phyloP scores from a whole-genome alignment of 2,888 invertebrate species.

The Parnassius glacialis region DNA sequence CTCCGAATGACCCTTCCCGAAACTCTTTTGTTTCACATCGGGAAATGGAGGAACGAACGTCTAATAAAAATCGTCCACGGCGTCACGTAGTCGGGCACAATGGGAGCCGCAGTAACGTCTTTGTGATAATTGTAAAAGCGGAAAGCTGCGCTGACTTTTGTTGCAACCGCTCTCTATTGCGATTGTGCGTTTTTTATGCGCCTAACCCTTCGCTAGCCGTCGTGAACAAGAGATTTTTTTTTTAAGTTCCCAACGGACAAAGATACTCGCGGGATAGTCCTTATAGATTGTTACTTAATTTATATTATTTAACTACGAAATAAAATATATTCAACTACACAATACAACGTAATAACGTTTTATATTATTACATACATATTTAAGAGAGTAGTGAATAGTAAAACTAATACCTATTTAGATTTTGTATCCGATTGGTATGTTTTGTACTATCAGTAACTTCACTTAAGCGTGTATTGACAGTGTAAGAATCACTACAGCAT shows the following conservation, averaged over 20 bases:
- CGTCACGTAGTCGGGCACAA: conserved; percentile 24
- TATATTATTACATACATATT: neutral
- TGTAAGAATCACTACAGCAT: too few relatives aligned
- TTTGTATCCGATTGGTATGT: too few relatives aligned
- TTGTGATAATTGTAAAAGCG: conserved; percentile 24
- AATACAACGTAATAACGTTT: neutral
- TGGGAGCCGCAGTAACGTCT: conserved; percentile 22
- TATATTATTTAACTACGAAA: conserved; percentile 6
- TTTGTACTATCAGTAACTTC: too few relatives aligned
- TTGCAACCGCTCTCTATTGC: conserved; percentile 12
- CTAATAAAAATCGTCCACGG: conserved; percentile 23
- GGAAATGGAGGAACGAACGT: conserved; percentile 21
- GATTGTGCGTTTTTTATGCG: conserved; percentile 18
- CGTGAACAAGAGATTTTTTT: conserved; percentile 14
- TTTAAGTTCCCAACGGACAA: conserved; percentile 11
- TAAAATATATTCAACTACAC: neutral
- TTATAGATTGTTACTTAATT: conserved; percentile 12
- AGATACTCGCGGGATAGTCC: conserved; percentile 23
- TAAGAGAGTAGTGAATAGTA: neutral
- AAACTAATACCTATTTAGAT: too few relatives aligned
- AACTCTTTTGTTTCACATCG: conserved; percentile 25
- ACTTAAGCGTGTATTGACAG: too few relatives aligned
- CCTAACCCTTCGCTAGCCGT: conserved; percentile 21
- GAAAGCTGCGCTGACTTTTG: conserved; percentile 25
- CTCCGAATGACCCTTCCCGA: conserved; percentile 23